Evolutionary conservation across 2,113 vertebrate species (phyloP).

Genomic region (Scortum barcoo): DNA sequence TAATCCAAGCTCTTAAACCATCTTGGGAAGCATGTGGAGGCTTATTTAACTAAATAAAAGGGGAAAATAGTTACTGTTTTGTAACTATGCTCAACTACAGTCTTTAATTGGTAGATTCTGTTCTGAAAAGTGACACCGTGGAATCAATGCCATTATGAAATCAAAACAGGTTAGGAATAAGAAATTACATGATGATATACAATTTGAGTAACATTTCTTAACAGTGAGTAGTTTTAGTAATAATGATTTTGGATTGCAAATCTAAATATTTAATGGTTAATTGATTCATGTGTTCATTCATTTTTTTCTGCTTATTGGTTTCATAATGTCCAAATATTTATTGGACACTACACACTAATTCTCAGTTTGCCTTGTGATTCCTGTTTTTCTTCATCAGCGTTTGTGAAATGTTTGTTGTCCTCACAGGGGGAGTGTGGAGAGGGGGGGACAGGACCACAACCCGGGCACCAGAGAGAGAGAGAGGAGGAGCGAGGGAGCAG

Average conservation of each 20-base stretch:
- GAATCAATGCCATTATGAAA: too few species aligned
- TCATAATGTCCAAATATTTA: background rate
- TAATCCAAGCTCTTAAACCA: too few species aligned
- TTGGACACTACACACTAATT: background rate
- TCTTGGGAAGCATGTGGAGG: too few species aligned
- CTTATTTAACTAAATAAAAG: too few species aligned
- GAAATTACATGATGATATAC: too few species aligned
- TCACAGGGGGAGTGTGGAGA: slow-evolving; percentile 65
- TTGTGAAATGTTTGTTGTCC: slow-evolving; percentile 23
- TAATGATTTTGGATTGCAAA: background rate
- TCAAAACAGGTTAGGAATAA: too few species aligned
- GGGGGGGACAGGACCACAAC: slow-evolving; percentile 61
- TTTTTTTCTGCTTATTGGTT: background rate
- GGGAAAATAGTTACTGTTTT: too few species aligned
- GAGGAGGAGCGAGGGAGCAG: slow-evolving; percentile 55
- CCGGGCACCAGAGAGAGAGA: slow-evolving; percentile 42
- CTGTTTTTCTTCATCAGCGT: background rate
- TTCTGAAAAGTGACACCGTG: too few species aligned
- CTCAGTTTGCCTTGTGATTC: background rate
- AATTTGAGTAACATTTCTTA: too few species aligned
- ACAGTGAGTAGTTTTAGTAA: background rate
- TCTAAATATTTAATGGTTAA: background rate
- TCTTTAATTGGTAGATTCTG: too few species aligned
- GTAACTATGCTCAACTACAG: too few species aligned
- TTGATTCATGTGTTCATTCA: background rate